Base-by-base conservation (phyloP, 2,888 invertebrate genomes). In the Acronicta psi region DNA sequence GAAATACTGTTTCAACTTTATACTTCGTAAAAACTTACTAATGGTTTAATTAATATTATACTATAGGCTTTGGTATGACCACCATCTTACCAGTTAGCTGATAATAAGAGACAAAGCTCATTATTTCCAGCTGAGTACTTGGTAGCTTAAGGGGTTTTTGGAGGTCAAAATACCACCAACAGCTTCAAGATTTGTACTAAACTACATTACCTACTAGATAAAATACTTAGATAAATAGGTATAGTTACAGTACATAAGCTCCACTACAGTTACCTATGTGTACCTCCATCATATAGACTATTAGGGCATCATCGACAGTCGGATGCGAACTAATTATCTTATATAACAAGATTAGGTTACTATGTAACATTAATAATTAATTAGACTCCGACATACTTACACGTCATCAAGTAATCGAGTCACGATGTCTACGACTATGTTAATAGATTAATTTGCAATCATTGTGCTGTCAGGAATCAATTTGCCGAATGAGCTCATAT, bases 361-460 rank as follows among this genome's bases (percentile, higher is more conserved):
- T 69, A 66, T 54, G 54, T 59, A 58, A 57, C 20, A 51, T 67
- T 70, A 66, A 67, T 74, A 53, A 74, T 74, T 77, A 74, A 75
- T 77, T 75, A 77, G 62, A 55, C 20, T n/a, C 29, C 16, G 14
- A 59, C 46, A 50, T 61, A 70, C 75, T 63, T 67, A 57, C 56
- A 49, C 47, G 40, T 58, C 72, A 63, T 67, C 67, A 63, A 59
- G 61, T 51, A 77, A 77, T 75, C 56, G 18, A 54, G 60, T 71
- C 72, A 71, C 75, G 69, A 55, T 29, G 55, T 58, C 59, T 49
- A 59, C 37, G 42, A 50, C 70, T 31, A 74, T 50, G 78, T 62
- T 70, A 74, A 66, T 77, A 59, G 67, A 77, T 69, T 77, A 65
- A 74, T 74, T 63, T 70, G 62, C 45, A 44, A 74, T 70, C 40